Evolutionary conservation across 1,140 invertebrate species (phyloP).

Genomic region (Oryzaephilus surinamensis): DNA sequence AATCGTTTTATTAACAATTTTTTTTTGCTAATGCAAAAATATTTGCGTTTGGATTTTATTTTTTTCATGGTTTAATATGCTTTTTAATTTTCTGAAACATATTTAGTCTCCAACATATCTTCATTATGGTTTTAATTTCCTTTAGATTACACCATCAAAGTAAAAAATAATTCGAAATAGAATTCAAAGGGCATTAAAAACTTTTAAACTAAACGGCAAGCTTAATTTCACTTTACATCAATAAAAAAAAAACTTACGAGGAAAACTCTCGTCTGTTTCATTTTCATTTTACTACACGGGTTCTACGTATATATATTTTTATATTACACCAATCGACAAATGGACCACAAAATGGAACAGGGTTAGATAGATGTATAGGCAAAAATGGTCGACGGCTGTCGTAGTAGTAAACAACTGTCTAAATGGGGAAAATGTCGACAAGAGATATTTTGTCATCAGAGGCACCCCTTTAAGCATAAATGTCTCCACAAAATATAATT

Average conservation of each 20-base stretch:
- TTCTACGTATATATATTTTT: neutral
- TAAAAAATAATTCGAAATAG: constrained; percentile 14
- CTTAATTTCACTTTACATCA: constrained; percentile 21
- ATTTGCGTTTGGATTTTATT: too few relatives aligned
- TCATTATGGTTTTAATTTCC: constrained; percentile 20
- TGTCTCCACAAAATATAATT: constrained; percentile 18
- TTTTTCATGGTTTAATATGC: too few relatives aligned
- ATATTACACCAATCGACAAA: neutral
- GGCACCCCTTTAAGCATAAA: constrained; percentile 16
- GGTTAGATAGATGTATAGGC: too few relatives aligned
- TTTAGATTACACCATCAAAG: constrained; percentile 17
- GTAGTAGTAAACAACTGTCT: too few relatives aligned
- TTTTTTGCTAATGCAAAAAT: too few relatives aligned
- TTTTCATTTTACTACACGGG: constrained; percentile 5
- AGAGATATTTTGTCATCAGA: constrained; percentile 13
- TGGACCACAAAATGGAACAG: neutral
- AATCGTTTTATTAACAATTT: too few relatives aligned
- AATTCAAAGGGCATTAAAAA: constrained; percentile 15
- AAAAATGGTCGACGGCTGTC: too few relatives aligned
- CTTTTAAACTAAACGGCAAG: constrained; percentile 13
- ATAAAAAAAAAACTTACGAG: constrained; percentile 13
- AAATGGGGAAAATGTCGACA: constrained; percentile 1
- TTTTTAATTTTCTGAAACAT: too few relatives aligned
- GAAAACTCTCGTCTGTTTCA: neutral
- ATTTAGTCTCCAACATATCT: too few relatives aligned